Percentiles rank a stretch among this genome's conserved stretches.
Conservation (phyloP, 1,140 invertebrate genomes). For the Trialeurodes vaporariorum region DNA sequence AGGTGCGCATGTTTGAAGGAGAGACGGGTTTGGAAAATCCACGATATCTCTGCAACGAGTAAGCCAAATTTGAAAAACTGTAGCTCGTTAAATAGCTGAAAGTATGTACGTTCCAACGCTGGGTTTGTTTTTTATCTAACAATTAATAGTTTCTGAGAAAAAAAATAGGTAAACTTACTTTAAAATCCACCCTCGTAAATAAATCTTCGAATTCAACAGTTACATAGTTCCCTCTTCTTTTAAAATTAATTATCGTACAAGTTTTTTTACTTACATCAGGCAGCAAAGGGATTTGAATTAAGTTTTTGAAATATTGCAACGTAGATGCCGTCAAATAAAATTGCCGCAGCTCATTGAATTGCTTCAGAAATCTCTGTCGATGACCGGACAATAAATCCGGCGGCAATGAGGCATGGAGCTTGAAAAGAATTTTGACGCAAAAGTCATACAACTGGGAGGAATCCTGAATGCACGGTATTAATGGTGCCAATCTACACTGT, state of each 20-base stretch:
- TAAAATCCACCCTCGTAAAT: neutral
- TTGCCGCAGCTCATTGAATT: constrained; percentile 77
- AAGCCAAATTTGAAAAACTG: too few species aligned
- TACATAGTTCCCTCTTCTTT: too few species aligned
- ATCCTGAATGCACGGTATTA: constrained; percentile 97
- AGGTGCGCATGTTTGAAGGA: too few species aligned
- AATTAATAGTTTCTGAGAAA: constrained; percentile 6
- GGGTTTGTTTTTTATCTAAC: too few species aligned
- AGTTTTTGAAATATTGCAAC: constrained; percentile 93
- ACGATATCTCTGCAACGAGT: too few species aligned
- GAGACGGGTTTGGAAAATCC: too few species aligned
- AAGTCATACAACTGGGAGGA: constrained; percentile 94
- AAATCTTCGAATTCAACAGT: constrained; percentile 10
- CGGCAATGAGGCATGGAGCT: constrained; percentile 80
- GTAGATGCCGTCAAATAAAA: constrained; percentile 90
- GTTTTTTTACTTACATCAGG: constrained; percentile 71
- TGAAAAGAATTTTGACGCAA: constrained; percentile 90
- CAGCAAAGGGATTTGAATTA: constrained; percentile 85
- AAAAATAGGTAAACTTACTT: too few species aligned
- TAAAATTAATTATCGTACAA: too few species aligned
- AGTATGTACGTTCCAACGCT: too few species aligned
- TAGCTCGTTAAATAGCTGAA: too few species aligned
- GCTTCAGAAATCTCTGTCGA: constrained; percentile 76
- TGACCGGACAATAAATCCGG: constrained; percentile 85
- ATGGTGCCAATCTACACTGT: constrained; percentile 87